Conservation (phyloP, 2,797 vertebrate genomes). For the Danio aesculapii region DNA sequence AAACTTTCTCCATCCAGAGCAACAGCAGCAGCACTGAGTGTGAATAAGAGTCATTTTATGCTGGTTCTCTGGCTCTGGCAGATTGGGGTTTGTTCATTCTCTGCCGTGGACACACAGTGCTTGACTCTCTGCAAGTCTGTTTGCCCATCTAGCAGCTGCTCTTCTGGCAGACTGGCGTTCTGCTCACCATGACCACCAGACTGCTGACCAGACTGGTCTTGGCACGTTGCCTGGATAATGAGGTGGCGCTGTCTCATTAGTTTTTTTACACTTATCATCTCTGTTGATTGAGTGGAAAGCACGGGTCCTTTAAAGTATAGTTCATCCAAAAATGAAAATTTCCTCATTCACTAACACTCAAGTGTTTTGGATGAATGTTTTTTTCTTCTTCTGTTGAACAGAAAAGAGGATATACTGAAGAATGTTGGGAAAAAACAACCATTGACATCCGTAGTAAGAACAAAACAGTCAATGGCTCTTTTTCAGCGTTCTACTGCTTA, state of each 20-base stretch:
- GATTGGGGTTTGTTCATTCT: constrained; percentile 55
- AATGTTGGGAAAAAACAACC: no score
- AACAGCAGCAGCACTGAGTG: constrained; percentile 14
- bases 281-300: constrained; percentile 49
- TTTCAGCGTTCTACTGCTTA: no score
- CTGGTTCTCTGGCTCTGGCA: constrained; percentile 36
- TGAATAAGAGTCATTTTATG: constrained; percentile 52
- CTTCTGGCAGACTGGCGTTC: constrained; percentile 37
- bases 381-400: no score
- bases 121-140: constrained; percentile 42
- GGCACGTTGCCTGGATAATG: constrained; percentile 42
- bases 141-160: constrained; percentile 61
- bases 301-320: background rate
- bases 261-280: constrained; percentile 48
- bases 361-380: no score
- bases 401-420: no score
- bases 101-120: constrained; percentile 21
- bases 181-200: constrained; percentile 45
- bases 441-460: no score
- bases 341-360: no score
- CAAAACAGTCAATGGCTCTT: no score
- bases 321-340: no score
- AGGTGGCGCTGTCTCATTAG: constrained; percentile 35
- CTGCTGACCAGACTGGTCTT: constrained; percentile 38
- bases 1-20: constrained; percentile 15